Evolutionary conservation across 1,140 invertebrate genomes (phyloP), one percentile per base, ranked within the genome.

Genomic region (Lamellibrachia luymesi): DNA sequence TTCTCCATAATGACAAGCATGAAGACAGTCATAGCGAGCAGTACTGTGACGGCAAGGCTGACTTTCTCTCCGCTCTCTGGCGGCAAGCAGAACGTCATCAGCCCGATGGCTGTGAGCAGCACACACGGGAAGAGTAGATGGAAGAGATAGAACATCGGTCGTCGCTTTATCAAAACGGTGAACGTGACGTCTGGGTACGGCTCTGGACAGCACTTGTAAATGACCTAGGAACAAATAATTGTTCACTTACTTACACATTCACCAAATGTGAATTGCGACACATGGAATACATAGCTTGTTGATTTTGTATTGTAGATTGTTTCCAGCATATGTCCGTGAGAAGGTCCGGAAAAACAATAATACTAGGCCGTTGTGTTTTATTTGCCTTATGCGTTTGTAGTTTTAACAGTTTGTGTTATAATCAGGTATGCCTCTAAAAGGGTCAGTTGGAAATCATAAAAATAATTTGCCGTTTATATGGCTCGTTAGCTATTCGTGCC

Each of bases 31-130:
- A 97, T 95, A 6, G 96, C 97, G 38, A 97, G 94, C 2, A 97
- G 94, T 0, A 97, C 96, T 17, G 96, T 99, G 96, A 99, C 98
- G 94, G 98, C 99, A 97, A 99, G 97, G 95, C 99, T 99, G 94
- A 99, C 97, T 97, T 99, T 99, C 97, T 99, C 99, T 96, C 99
- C 99, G 93, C 99, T 99, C 97, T 99, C 99, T 94, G 99, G 99
- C 95, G 99, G 99, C 95, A 99, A 97, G 93, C 99, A 99, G 97
- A 99, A 99, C 94, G 99, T 99, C 94, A 99, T 97, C 95, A 99
- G 97, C 94, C 93, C 92, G 1, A 93, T 92, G n/a, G 52, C 93
- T 89, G 92, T 93, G 38, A 93, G 90, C 27, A 93, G 92, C 10
- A 93, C 92, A 92, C 92, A 93, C 4, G 93, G 93, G 90, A 93